Conservation (phyloP, 2,113 vertebrate genomes). For the Aspidoscelis tigris region DNA sequence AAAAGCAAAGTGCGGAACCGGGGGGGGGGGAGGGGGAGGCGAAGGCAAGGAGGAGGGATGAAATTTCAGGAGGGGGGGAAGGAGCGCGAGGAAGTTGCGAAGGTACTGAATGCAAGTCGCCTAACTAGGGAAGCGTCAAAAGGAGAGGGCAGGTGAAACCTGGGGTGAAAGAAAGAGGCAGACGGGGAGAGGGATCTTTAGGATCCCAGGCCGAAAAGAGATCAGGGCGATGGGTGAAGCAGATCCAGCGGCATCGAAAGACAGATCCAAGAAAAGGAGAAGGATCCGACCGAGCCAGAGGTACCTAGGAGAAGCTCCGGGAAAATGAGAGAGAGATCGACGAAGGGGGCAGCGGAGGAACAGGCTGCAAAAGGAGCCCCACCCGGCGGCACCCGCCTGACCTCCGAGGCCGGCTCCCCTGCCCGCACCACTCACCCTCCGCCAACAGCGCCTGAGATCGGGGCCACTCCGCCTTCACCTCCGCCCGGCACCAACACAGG, state of each 20-base stretch:
- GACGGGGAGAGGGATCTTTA: neutral
- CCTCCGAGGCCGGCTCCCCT: neutral
- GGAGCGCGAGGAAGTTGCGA: neutral
- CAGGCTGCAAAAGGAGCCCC: too few species aligned
- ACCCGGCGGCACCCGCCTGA: neutral
- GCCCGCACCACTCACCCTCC: slow-evolving; percentile 24
- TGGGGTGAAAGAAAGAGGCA: neutral
- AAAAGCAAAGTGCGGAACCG: neutral
- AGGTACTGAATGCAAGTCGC: neutral
- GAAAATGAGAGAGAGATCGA: too few species aligned
- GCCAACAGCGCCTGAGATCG: neutral
- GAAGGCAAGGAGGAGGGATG: neutral
- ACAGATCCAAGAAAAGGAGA: neutral
- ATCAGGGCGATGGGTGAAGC: neutral
- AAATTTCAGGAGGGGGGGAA: neutral
- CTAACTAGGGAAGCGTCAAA: neutral
- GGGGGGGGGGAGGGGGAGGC: rapidly evolving
- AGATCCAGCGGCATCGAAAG: neutral
- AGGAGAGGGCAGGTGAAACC: too few species aligned
- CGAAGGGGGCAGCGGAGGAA: too few species aligned
- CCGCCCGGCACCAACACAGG: slow-evolving; percentile 14
- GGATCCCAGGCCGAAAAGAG: too few species aligned
- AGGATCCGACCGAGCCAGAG: neutral
- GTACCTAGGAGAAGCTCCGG: too few species aligned
- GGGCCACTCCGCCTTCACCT: slow-evolving; percentile 1